Evolutionary conservation across 1,140 invertebrate genomes (phyloP), one percentile per base, ranked within the genome.

Genomic region (Listronotus oregonensis): DNA sequence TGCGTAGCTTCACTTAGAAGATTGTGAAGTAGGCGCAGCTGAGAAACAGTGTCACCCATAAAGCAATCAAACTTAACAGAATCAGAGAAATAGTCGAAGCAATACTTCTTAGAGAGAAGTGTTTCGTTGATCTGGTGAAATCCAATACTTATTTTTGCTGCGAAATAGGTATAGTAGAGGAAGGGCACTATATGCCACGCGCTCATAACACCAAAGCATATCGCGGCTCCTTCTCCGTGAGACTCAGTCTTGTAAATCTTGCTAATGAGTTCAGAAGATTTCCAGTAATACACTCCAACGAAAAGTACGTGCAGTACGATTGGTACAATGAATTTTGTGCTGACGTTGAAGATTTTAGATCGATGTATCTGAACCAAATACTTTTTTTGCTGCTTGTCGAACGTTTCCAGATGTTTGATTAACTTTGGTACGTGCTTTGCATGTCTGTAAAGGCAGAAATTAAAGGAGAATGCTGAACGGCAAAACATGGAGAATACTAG

Each of bases 101-200:
- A 47, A 32, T 64, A 52, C 4, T 40, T 32, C 47, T 63, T 46
- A 21, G 7, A 14, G 9, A 44, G n/a, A n/a, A 71, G 10, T 5
- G 60, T 59, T 39, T 51, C 18, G 32, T 73, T 73, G 10, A 73
- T 68, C 21, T 66, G 51, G 6, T 60, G 15, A 40, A 66, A 73
- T 59, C 63, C 63, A 12, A 21, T 15, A 0, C 8, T 27, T 15
- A 73, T 73, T 61, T 55, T 69, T 3, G 18, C 15, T n/a, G 66
- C 42, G 39, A 72, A 68, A 43, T 68, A 68, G 11, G 64, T 62
- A 34, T 66, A 72, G 12, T 62, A 61, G 5, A 67, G 43, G 3
- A 51, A 46, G 0, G 68, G 68, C 9, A 51, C 14, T 9, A 64
- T 49, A 27, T 70, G 66, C 71, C 71, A 72, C 1, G 56, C 58